Evolutionary conservation across 2,113 vertebrate genomes (phyloP).

Genomic region (Anguilla rostrata): DNA sequence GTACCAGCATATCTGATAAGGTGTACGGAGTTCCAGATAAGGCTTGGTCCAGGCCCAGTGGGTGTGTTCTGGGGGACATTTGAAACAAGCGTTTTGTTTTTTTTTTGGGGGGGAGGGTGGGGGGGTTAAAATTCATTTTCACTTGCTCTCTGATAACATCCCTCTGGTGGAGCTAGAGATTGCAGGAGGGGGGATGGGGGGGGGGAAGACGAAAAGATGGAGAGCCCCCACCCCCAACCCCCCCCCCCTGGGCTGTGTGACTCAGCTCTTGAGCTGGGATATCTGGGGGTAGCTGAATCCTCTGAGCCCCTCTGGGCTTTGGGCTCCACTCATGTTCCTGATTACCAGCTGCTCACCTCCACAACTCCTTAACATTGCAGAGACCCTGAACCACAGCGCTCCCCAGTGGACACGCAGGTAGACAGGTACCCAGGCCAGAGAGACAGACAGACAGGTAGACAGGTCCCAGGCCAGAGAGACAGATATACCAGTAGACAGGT

Average conservation of each 20-base stretch:
- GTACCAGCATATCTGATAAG: not conserved
- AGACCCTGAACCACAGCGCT: not conserved
- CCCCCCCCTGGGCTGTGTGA: not conserved
- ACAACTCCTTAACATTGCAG: not conserved
- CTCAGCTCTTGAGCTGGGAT: not conserved
- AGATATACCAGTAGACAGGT: no score
- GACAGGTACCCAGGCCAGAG: no score
- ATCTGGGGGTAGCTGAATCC: not conserved
- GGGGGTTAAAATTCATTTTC: not conserved
- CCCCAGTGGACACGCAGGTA: not conserved
- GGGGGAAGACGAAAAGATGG: not conserved
- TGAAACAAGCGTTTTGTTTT: not conserved
- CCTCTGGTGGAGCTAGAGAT: not conserved
- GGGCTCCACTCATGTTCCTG: not conserved
- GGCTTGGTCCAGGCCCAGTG: not conserved
- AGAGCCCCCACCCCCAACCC: not conserved
- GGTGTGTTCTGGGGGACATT: not conserved
- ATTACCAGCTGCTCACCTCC: slow-evolving; percentile 24
- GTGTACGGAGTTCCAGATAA: not conserved
- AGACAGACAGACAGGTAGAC: no score
- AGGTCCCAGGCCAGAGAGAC: no score
- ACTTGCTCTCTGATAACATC: not conserved
- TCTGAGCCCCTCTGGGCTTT: not conserved
- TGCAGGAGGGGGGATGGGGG: no score
- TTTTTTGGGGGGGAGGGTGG: no score